Evolutionary conservation across 1,140 invertebrate genomes (phyloP).

Genomic region (Drosophila grimshawi): DNA sequence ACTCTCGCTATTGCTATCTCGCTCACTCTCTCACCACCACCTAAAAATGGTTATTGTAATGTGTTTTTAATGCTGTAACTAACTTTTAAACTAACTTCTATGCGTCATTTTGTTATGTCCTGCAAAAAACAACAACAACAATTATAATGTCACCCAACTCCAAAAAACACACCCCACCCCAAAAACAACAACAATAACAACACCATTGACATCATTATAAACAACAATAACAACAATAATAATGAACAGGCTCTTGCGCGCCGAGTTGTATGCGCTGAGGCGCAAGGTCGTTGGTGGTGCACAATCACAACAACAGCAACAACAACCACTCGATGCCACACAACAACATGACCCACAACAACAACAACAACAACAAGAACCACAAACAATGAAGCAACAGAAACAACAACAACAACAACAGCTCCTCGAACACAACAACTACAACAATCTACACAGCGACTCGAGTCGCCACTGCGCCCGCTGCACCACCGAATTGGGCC

Average conservation of each 20-base stretch:
- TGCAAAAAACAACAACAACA: constrained; percentile 18
- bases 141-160: constrained; percentile 65
- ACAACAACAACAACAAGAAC: constrained; percentile 54
- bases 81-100: constrained; percentile 55
- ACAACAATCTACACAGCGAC: constrained; percentile 79
- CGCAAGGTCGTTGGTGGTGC: constrained; percentile 85
- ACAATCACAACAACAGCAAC: constrained; percentile 19
- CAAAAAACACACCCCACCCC: constrained; percentile 16
- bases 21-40: constrained; percentile 15
- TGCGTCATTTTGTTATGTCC: constrained; percentile 60
- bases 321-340: constrained; percentile 65
- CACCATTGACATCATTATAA: constrained; percentile 21
- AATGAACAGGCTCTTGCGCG: constrained; percentile 87
- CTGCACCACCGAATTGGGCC: constrained; percentile 89
- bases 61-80: constrained; percentile 58
- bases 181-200: constrained; percentile 34
- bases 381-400: constrained; percentile 57
- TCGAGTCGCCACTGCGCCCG: constrained; percentile 88
- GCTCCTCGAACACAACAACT: constrained; percentile 69
- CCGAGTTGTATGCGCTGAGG: constrained; percentile 87
- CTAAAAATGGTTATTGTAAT: constrained; percentile 57
- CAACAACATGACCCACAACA: constrained; percentile 62
- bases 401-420: constrained; percentile 63
- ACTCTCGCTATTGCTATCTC: constrained; percentile 41
- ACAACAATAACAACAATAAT: constrained; percentile 41